A percentile compares a stretch with the other conserved stretches of the same genome.
Conservation (phyloP, 2,797 vertebrate species). For the Podargus strigoides region DNA sequence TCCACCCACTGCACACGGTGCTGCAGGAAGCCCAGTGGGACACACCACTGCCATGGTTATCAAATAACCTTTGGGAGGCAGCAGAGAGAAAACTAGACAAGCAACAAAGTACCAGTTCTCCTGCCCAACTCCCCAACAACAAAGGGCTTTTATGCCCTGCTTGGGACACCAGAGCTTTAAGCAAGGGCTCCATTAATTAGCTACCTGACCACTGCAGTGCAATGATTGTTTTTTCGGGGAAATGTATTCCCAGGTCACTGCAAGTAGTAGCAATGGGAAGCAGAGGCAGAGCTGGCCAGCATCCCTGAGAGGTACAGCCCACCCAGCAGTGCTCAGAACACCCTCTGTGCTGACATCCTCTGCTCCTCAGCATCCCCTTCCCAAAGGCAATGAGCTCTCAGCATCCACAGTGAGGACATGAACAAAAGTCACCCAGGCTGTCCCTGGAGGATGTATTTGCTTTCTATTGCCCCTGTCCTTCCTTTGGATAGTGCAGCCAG, state of each 20-base stretch:
- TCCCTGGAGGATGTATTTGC: not conserved
- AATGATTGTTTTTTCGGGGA: not conserved
- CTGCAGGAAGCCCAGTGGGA: not conserved
- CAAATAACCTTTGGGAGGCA: not conserved
- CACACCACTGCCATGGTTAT: accelerated
- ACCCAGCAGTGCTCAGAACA: not conserved
- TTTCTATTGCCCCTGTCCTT: not conserved
- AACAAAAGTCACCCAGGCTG: not conserved
- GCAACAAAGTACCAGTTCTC: not conserved
- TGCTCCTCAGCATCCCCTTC: not conserved
- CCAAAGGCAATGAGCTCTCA: not conserved
- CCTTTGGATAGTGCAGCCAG: not conserved
- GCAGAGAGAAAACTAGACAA: not conserved
- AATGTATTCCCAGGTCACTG: not conserved
- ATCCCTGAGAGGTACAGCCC: not conserved
- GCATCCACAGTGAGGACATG: not conserved
- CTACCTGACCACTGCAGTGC: accelerated
- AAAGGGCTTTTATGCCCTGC: not conserved
- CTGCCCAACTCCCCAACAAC: not conserved
- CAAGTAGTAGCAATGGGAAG: not conserved
- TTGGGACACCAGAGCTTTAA: not conserved
- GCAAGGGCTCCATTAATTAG: not conserved
- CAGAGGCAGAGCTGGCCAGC: not conserved
- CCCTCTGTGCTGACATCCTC: accelerated
- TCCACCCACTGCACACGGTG: not conserved